A percentile compares a stretch with the other conserved stretches of the same genome.
phyloP scores from a whole-genome alignment of 2,888 invertebrate genomes.

The Nephrocerus scutellatus region DNA sequence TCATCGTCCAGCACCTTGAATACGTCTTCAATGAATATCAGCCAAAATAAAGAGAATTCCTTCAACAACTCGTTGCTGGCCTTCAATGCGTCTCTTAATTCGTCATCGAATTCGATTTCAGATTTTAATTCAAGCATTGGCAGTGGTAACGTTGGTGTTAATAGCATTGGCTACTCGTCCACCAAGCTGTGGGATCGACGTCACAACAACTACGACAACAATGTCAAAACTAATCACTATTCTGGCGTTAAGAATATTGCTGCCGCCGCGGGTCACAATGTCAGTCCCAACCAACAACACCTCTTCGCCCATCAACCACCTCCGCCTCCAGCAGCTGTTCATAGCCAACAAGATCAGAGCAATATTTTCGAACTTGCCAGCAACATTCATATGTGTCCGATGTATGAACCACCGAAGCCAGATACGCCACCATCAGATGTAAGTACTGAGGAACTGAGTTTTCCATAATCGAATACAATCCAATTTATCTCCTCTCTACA shows the following conservation, averaged over 20 bases:
- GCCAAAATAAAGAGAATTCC: conserved; percentile 39
- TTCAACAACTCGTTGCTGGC: conserved; percentile 25
- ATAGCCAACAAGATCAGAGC: conserved; percentile 2
- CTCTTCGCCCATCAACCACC: background rate
- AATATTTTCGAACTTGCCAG: conserved; percentile 32
- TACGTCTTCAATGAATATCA: conserved; percentile 27
- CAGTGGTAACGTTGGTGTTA: conserved; percentile 14
- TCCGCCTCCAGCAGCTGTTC: too few species aligned
- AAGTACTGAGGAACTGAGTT: conserved; percentile 8
- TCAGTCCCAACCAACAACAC: background rate
- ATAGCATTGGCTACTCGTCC: conserved; percentile 16
- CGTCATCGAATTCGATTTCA: conserved; percentile 30
- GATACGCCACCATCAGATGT: conserved; percentile 41
- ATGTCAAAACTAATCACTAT: conserved; percentile 9
- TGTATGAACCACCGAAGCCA: conserved; percentile 41
- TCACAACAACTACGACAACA: conserved; percentile 24
- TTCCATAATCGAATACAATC: too few species aligned
- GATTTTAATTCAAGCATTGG: conserved; percentile 34
- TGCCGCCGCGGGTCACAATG: background rate
- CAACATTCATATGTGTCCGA: conserved; percentile 31
- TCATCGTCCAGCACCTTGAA: conserved; percentile 19
- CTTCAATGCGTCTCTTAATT: too few species aligned
- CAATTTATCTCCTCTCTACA: conserved; percentile 17
- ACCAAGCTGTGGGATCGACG: conserved; percentile 40
- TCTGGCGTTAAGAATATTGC: conserved; percentile 15